phyloP scores from a whole-genome alignment of 2,797 vertebrate genomes.

The Eremophila alpestris region DNA sequence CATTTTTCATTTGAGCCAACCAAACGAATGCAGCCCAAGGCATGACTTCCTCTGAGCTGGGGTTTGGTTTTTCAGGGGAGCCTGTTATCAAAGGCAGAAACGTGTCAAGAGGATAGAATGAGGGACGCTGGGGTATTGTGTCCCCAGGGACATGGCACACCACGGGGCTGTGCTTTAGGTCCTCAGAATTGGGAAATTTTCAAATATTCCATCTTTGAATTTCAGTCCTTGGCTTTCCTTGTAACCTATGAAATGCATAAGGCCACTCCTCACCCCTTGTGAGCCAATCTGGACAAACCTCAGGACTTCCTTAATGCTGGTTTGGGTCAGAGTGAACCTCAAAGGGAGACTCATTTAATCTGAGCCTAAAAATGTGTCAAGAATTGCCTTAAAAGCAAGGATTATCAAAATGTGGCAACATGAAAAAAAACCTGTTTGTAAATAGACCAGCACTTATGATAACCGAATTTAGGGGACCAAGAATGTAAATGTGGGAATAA shows the following conservation, averaged over 20 bases:
- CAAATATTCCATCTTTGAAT: background rate
- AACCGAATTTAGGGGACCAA: background rate
- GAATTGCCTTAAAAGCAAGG: background rate
- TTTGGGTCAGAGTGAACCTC: background rate
- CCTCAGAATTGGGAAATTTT: background rate
- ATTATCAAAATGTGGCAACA: background rate
- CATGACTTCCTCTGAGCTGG: background rate
- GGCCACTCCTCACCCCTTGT: background rate
- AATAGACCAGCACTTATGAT: background rate
- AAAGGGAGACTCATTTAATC: background rate
- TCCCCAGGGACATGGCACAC: background rate
- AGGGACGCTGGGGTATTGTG: background rate
- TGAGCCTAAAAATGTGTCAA: background rate
- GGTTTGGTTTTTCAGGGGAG: background rate
- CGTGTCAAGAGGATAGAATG: background rate
- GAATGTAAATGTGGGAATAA: background rate
- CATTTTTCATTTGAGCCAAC: background rate
- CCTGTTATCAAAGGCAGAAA: background rate
- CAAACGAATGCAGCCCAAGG: background rate
- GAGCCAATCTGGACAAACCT: background rate
- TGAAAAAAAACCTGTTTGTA: background rate
- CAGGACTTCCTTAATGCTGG: background rate
- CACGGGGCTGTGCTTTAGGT: fast-evolving
- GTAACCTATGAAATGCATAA: background rate
- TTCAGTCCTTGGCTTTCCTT: background rate